Conservation (phyloP, 2,113 vertebrate species). For the Corythornis vintsioides region DNA sequence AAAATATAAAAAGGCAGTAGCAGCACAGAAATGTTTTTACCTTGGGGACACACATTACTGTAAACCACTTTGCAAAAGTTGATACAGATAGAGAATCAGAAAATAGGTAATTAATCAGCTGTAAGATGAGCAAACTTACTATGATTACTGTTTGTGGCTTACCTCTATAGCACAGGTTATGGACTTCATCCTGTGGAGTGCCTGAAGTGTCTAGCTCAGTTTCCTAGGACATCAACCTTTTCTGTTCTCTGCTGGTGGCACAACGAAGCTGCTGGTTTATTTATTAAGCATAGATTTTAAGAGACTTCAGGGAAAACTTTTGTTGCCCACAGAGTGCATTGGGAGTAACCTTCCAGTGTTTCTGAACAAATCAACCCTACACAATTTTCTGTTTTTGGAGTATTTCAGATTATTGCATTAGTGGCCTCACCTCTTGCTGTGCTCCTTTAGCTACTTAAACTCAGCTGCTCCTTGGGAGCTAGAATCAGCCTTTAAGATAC, state of each 20-base stretch:
- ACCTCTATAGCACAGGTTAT: neutral
- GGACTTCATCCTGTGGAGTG: neutral
- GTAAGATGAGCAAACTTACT: neutral
- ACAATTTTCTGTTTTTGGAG: neutral
- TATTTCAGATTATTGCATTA: neutral
- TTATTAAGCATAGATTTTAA: constrained; percentile 8
- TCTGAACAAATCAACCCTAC: neutral
- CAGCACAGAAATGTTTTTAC: neutral
- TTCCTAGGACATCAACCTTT: neutral
- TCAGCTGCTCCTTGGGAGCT: neutral
- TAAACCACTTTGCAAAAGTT: neutral
- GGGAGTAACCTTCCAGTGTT: neutral
- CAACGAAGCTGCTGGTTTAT: neutral
- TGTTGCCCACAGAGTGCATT: neutral
- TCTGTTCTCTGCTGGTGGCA: neutral
- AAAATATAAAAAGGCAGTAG: neutral
- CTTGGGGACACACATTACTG: neutral
- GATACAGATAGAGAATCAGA: neutral
- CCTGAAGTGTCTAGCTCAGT: neutral
- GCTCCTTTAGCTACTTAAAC: neutral
- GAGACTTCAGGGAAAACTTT: neutral
- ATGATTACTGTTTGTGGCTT: neutral
- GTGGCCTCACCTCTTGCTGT: neutral
- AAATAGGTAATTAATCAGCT: neutral
- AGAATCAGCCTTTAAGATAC: neutral